Evolutionary conservation across 2,888 invertebrate genomes (phyloP), one percentile per base, ranked within the genome.

Genomic region (Agonopterix heracliana): DNA sequence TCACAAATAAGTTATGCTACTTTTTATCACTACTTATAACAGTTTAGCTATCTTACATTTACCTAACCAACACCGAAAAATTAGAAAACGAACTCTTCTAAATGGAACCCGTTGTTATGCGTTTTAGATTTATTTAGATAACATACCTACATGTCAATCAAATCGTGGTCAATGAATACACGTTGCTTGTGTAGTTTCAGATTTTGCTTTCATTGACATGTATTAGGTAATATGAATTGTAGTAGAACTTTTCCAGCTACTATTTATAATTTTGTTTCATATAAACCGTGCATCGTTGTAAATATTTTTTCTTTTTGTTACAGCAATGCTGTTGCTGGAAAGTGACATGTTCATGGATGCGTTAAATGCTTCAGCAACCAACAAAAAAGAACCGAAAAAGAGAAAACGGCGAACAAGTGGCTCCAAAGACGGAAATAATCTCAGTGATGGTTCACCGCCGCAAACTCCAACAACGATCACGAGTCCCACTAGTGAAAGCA

Each of bases 271-370:
- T 14, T 3, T 17, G 26, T 26, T 26, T 26, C 7, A 26, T 26
- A 26, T 26, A 26, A 26, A 26, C 26, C 26, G 26, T 26, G 26
- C 26, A 26, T 26, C 26, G 26, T 26, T 26, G 7, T 44, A 34
- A 44, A 34, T 11, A 34, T 26, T 13, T 45, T 51, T 59, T 65
- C 61, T 56, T 64, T 69, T 84, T 85, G 71, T 83, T 90, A 59
- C 90, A 94, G 95, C 94, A 47, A 90, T 92, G 81, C 81, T 94
- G 59, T 81, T 98, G 45, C 93, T 96, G 72, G 98, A 98, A 77
- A 97, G 97, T 71, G 96, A 95, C 67, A 93, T 96, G 82, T 98
- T 98, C 74, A 97, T 97, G 93, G 97, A 97, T 78, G 97, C 97
- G 0, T 84, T 98, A 36, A 91, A 92, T 57, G 94, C 94, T 4